Percentiles rank a stretch among this genome's conserved stretches.
Evolutionary conservation across 2,797 vertebrate species (phyloP).

Genomic region (Helicolenus hilgendorfi): DNA sequence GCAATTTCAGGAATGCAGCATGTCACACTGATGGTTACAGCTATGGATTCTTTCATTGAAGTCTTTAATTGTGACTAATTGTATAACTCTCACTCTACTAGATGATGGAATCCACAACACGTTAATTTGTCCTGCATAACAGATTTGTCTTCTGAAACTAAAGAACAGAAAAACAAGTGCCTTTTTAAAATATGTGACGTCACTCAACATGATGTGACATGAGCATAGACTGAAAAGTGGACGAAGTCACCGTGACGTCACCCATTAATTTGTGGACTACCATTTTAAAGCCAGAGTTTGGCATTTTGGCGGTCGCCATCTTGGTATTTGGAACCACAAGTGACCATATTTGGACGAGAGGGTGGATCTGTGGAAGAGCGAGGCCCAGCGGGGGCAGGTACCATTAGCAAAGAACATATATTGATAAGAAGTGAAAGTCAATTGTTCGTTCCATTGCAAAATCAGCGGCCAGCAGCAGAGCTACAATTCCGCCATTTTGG

Average conservation of each 20-base stretch:
- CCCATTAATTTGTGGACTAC: not conserved
- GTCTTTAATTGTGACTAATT: not conserved
- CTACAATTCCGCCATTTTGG: too few relatives aligned
- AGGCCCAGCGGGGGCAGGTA: not conserved
- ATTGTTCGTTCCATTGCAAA: too few relatives aligned
- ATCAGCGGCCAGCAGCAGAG: too few relatives aligned
- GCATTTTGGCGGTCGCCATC: not conserved
- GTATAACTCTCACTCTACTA: not conserved
- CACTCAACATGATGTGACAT: not conserved
- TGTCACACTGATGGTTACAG: not conserved
- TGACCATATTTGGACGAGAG: not conserved
- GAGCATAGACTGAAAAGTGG: not conserved
- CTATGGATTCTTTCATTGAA: not conserved
- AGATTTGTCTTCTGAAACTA: not conserved
- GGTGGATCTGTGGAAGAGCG: not conserved
- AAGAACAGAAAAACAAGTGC: not conserved
- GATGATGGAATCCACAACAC: not conserved
- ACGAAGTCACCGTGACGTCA: not conserved
- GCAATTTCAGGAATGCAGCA: slow-evolving; percentile 9
- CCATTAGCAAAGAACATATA: too few relatives aligned
- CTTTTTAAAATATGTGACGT: not conserved
- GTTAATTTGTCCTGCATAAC: not conserved
- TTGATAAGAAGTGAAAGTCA: too few relatives aligned
- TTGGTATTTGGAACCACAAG: not conserved
- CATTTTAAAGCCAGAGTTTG: not conserved